These are phyloP conservation scores for Penaeus monodon DNA, from an alignment of 2,888 invertebrate species.

Conservation along the genomic window DNA sequence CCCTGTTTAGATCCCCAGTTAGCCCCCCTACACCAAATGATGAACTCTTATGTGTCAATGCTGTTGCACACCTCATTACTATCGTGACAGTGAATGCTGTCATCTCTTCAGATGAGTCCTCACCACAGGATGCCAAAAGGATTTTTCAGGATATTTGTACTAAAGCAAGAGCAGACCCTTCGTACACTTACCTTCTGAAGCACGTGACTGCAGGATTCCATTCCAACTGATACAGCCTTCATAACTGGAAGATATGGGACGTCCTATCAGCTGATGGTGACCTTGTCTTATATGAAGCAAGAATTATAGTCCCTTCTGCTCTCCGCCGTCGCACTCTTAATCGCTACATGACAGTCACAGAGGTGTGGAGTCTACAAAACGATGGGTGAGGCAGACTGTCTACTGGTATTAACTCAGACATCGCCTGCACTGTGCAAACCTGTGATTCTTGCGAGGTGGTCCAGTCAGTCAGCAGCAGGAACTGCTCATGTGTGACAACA, in stretches of 20 bases:
- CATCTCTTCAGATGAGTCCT: too few relatives aligned
- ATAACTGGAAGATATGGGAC: neutral
- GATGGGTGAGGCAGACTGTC: neutral
- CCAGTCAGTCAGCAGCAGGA: neutral
- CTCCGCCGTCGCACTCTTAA: neutral
- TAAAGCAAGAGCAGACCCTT: slow-evolving; percentile 2
- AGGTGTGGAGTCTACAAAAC: too few relatives aligned
- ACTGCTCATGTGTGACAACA: neutral
- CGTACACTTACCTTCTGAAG: neutral
- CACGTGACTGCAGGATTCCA: slow-evolving; percentile 8
- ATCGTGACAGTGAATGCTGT: too few relatives aligned
- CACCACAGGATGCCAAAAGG: neutral
- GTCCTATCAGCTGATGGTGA: too few relatives aligned
- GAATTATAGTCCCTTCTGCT: neutral
- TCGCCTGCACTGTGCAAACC: neutral
- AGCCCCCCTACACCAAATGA: too few relatives aligned
- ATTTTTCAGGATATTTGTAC: neutral
- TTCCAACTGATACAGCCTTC: neutral
- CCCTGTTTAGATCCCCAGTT: too few relatives aligned
- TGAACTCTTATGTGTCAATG: too few relatives aligned
- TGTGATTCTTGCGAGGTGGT: slow-evolving; percentile 3
- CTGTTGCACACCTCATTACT: too few relatives aligned
- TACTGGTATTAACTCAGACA: neutral
- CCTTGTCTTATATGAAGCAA: too few relatives aligned
- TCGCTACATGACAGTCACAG: neutral